Conservation (phyloP, 2,888 invertebrate genomes). For the Andrena dorsata region DNA sequence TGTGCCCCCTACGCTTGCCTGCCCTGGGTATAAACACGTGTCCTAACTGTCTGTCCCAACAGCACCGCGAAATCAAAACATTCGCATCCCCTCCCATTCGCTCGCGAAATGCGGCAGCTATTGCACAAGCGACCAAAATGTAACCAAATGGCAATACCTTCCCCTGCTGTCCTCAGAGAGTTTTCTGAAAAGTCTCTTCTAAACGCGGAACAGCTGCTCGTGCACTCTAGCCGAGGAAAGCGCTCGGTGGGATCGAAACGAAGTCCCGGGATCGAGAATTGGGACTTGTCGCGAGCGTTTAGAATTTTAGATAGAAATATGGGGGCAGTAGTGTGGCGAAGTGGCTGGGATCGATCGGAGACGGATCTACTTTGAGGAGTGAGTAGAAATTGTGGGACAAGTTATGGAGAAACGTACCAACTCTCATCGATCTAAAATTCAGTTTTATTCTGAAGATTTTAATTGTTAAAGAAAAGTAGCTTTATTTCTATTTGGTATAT, state of each 20-base stretch:
- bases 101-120: constrained; percentile 9
- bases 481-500: no score
- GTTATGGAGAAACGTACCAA: no score
- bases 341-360: not conserved
- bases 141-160: constrained; percentile 18
- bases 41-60: constrained; percentile 22
- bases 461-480: no score
- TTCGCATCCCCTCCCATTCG: constrained; percentile 4
- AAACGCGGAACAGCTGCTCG: constrained; percentile 29
- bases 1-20: constrained; percentile 82
- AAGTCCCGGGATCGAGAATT: constrained; percentile 2
- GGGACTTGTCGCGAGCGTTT: constrained; percentile 20
- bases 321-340: not conserved
- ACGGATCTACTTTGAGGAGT: not conserved
- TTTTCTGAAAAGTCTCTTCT: constrained; percentile 32
- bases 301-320: not conserved
- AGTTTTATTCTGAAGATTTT: no score
- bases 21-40: constrained; percentile 80
- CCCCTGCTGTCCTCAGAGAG: constrained; percentile 20
- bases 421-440: no score
- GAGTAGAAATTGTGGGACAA: not conserved
- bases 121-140: constrained; percentile 29
- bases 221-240: constrained; percentile 33
- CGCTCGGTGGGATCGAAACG: constrained; percentile 4
- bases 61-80: constrained; percentile 3